Conservation (phyloP, 1,140 invertebrate genomes). For the Brevipalpus yothersi region DNA sequence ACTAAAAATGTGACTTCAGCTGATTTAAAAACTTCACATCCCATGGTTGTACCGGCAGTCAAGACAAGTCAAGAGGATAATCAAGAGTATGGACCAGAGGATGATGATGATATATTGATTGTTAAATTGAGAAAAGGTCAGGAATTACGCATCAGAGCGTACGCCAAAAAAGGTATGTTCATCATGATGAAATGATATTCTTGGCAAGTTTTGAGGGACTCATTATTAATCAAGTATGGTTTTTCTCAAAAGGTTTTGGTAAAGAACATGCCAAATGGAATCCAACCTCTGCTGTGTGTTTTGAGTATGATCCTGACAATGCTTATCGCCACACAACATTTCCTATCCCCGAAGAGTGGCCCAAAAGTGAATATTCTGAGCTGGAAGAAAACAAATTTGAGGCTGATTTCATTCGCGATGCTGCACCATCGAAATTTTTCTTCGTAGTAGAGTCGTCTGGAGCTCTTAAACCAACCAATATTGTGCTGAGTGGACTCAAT, state of each 20-base stretch:
- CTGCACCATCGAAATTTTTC: slow-evolving; percentile 90
- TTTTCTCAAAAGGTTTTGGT: slow-evolving; percentile 46
- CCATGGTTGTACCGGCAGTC: slow-evolving; percentile 53
- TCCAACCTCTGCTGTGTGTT: slow-evolving; percentile 86
- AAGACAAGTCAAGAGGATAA: slow-evolving; percentile 31
- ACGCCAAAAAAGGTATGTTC: slow-evolving; percentile 44
- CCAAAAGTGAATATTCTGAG: slow-evolving; percentile 87
- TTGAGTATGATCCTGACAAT: slow-evolving; percentile 99
- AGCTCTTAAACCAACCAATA: slow-evolving; percentile 81
- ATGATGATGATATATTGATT: slow-evolving; percentile 65
- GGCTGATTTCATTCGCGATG: slow-evolving; percentile 72
- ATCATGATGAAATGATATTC: slow-evolving; percentile 5
- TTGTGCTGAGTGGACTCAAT: slow-evolving; percentile 77
- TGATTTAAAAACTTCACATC: slow-evolving; percentile 73
- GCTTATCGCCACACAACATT: slow-evolving; percentile 80
- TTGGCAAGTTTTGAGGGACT: not conserved
- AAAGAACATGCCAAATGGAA: slow-evolving; percentile 99
- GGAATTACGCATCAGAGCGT: slow-evolving; percentile 79
- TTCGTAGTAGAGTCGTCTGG: slow-evolving; percentile 90
- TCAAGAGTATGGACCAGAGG: slow-evolving; percentile 66
- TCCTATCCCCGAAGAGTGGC: slow-evolving; percentile 97
- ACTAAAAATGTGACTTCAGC: slow-evolving; percentile 88
- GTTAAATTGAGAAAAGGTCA: slow-evolving; percentile 94
- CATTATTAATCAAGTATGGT: slow-evolving; percentile 15
- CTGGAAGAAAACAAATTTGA: slow-evolving; percentile 45